Evolutionary conservation across 2,797 vertebrate genomes (phyloP).

Genomic region (Alca torda): DNA sequence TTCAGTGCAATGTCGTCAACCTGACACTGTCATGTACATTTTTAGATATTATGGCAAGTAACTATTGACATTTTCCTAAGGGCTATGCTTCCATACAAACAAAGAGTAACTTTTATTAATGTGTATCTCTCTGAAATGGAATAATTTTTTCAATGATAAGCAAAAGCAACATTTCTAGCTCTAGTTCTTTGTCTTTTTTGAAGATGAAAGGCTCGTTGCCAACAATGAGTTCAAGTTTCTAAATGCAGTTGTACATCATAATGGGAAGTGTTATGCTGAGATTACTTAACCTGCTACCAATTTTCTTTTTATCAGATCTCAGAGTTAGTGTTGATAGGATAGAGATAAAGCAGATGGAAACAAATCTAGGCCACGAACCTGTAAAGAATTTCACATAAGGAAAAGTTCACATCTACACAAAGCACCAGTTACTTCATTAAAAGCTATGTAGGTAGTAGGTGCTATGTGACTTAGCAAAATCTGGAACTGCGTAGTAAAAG

Average conservation of each 20-base stretch:
- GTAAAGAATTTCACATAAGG: neutral
- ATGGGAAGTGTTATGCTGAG: neutral
- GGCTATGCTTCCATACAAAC: neutral
- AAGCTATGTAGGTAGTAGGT: neutral
- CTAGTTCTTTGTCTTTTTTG: conserved; percentile 6
- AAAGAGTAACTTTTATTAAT: neutral
- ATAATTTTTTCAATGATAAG: neutral
- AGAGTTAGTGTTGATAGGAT: neutral
- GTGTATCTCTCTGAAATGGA: neutral
- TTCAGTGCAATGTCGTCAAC: neutral
- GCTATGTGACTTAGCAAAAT: neutral
- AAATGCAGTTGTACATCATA: neutral
- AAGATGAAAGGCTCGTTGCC: neutral
- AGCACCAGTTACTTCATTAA: neutral
- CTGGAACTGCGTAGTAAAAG: neutral
- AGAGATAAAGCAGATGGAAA: neutral
- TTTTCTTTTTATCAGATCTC: neutral
- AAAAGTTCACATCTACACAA: neutral
- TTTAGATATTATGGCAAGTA: neutral
- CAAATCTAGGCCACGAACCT: neutral
- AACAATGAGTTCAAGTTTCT: conserved; percentile 13
- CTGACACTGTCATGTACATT: neutral
- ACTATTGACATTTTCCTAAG: neutral
- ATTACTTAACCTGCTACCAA: neutral
- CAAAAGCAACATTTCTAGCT: neutral